A percentile compares a stretch with the other conserved stretches of the same genome.
Conservation (phyloP, 2,113 vertebrate genomes). For the Dasypus novemcinctus region DNA sequence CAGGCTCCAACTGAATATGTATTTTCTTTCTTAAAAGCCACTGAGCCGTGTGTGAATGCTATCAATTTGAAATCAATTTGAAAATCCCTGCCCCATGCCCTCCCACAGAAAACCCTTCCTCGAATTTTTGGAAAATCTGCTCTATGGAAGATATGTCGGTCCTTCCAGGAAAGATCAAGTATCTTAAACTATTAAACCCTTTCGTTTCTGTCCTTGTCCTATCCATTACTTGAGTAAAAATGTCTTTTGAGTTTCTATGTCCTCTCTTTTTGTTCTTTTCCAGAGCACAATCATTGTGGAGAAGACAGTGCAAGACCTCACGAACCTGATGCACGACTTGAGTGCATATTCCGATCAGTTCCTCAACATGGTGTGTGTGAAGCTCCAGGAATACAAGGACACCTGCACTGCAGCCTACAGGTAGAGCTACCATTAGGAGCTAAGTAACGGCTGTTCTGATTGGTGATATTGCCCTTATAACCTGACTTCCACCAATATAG, state of each 20-base stretch:
- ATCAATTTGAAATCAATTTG: not conserved
- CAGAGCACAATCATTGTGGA: conserved; percentile 98
- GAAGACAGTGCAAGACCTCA: conserved; percentile 97
- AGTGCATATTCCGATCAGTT: conserved; percentile 98
- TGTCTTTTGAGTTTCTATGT: not conserved
- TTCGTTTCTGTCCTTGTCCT: not conserved
- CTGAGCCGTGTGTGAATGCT: not conserved
- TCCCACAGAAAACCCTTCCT: not conserved
- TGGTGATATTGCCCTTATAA: not conserved
- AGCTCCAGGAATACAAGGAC: conserved; percentile 98
- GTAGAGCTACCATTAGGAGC: conserved; percentile 74
- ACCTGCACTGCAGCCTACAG: conserved; percentile 95
- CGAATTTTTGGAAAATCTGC: not conserved
- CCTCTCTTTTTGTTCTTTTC: conserved; percentile 29
- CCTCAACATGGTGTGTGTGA: conserved; percentile 98
- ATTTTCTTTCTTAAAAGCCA: not conserved
- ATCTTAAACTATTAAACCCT: not conserved
- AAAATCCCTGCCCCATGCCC: not conserved
- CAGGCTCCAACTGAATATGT: not conserved
- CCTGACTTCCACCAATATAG: fast-evolving
- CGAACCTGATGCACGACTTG: conserved; percentile 96
- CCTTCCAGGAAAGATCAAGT: not conserved
- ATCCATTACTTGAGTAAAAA: not conserved
- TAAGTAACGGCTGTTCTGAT: fast-evolving
- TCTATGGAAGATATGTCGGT: not conserved